These are phyloP conservation scores for Cephalopachus bancanus DNA, from an alignment of 2,797 vertebrate genomes.

Conservation along the genomic window DNA sequence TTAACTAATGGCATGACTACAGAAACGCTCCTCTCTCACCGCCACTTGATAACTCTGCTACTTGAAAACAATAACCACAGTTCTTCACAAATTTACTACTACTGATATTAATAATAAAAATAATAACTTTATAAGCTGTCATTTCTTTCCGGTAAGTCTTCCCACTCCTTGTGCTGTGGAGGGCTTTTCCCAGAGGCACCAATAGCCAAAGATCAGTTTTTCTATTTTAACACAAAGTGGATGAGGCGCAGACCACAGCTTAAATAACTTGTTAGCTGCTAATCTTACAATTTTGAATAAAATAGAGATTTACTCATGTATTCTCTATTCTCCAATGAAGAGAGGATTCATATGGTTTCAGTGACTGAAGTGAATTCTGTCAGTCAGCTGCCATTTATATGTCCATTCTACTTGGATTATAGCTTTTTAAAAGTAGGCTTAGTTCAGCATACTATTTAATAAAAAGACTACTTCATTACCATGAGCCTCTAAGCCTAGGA, in stretches of 20 bases:
- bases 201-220: background rate
- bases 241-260: background rate
- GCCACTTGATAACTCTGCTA: background rate
- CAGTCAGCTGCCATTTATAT: background rate
- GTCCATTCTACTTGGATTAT: background rate
- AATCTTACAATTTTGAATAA: background rate
- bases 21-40: background rate
- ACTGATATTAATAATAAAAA: background rate
- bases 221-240: background rate
- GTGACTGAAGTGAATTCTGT: background rate
- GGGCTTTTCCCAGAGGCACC: background rate
- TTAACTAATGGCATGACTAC: background rate
- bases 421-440: slow-evolving; percentile 11
- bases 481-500: background rate
- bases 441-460: background rate
- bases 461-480: background rate
- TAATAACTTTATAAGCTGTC: background rate
- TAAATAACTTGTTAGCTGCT: background rate
- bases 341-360: background rate
- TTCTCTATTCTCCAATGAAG: background rate
- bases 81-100: background rate
- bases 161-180: background rate
- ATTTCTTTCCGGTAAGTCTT: background rate
- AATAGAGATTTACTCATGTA: background rate
- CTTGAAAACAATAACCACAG: slow-evolving; percentile 22